phyloP scores from a whole-genome alignment of 2,113 vertebrate genomes.

The Oryzias melastigma region DNA sequence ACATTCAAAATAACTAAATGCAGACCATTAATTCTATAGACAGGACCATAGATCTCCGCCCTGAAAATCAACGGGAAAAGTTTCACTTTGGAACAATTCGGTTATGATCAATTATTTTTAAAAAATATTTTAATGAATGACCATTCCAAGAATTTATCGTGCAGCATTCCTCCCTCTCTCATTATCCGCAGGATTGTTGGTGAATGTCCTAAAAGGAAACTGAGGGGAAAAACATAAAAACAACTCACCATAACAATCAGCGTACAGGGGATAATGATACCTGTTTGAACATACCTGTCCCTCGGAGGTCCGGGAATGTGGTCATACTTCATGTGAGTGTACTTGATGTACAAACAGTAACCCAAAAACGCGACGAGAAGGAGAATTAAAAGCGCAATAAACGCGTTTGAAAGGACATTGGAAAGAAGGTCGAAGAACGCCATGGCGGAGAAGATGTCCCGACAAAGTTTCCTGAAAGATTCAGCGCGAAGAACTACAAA shows the following conservation, averaged over 20 bases:
- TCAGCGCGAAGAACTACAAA: no score
- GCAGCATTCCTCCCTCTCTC: neutral
- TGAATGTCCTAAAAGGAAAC: conserved; percentile 64
- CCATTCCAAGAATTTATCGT: conserved; percentile 64
- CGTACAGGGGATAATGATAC: neutral
- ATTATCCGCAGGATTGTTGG: neutral
- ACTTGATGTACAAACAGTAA: conserved; percentile 37
- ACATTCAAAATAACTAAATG: conserved; percentile 41
- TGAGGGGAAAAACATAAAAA: conserved; percentile 1
- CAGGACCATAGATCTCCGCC: conserved; percentile 58
- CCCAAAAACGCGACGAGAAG: conserved; percentile 14
- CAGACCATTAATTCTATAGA: conserved; percentile 56
- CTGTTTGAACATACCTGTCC: conserved; percentile 14
- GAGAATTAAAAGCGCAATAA: neutral
- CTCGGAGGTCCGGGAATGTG: conserved; percentile 60
- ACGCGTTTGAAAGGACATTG: neutral
- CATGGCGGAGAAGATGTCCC: conserved; percentile 6
- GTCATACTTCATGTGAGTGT: conserved; percentile 46
- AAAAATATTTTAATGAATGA: conserved; percentile 9
- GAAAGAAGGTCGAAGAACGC: neutral
- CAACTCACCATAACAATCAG: neutral
- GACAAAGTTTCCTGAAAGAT: no score
- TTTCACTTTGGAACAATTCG: neutral
- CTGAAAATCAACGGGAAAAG: conserved; percentile 17
- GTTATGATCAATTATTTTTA: neutral